phyloP scores from a whole-genome alignment of 2,113 vertebrate genomes.

The Eurystomus gularis region DNA sequence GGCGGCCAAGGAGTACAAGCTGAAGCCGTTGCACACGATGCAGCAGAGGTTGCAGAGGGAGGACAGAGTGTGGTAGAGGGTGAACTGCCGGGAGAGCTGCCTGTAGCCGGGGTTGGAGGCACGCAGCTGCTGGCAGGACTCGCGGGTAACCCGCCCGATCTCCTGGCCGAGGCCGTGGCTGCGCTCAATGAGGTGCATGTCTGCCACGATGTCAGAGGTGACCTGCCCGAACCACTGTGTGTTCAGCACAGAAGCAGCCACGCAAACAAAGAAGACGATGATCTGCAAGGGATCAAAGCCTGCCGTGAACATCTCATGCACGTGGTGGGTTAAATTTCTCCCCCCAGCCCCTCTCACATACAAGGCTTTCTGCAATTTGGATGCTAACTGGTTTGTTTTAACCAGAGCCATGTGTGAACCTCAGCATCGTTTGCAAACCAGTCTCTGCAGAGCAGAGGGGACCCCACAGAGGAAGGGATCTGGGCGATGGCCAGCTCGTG shows the following conservation, averaged over 20 bases:
- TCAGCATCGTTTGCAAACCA: fast-evolving
- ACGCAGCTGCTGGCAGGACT: conserved; percentile 72
- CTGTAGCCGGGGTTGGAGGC: conserved; percentile 70
- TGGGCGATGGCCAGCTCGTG: fast-evolving
- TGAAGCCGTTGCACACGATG: conserved; percentile 78
- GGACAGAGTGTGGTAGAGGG: conserved; percentile 75
- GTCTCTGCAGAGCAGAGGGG: not conserved
- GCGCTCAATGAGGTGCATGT: conserved; percentile 80
- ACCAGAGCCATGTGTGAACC: not conserved
- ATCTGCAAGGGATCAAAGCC: not conserved
- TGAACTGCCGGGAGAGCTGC: conserved; percentile 67
- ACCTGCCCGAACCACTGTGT: conserved; percentile 82
- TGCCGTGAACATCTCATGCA: fast-evolving
- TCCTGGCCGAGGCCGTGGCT: conserved; percentile 78
- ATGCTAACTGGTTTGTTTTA: not conserved
- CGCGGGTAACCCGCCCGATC: conserved; percentile 69
- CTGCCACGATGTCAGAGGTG: conserved; percentile 75
- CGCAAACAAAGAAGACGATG: conserved; percentile 79
- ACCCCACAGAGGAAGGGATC: not conserved
- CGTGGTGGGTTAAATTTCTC: fast-evolving
- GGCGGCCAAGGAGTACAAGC: conserved; percentile 77
- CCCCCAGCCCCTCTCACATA: not conserved
- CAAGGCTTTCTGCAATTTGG: fast-evolving
- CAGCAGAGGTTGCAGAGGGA: conserved; percentile 85
- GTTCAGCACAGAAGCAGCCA: conserved; percentile 78